Base-by-base conservation (phyloP, 2,797 vertebrate species). In the Sardinella longiceps region DNA sequence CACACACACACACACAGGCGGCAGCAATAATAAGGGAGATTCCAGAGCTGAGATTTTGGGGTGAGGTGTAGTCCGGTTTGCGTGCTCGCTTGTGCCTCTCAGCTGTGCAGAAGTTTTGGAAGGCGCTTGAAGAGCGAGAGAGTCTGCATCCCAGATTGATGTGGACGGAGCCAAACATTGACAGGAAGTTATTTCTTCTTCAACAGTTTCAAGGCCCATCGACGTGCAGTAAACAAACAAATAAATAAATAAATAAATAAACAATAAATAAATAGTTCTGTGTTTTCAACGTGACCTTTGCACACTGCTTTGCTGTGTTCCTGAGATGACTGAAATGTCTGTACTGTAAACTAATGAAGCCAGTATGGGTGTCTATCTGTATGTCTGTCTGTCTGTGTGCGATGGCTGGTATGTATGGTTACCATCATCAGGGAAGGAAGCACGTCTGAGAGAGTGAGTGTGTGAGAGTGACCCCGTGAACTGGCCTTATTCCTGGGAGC, bases 1-100 rank as follows among this genome's bases (percentile, higher is more conserved):
- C 63, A 70, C 11, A 74, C 70, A 33, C 66, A 74, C 33, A 37
- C 30, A 43, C 70, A 77, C 70, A 77, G 37, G 43, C 5, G 28
- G 5, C 63, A 90, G 92, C 92, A 93, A 93, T 91, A 93, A 85
- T n/a, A 80, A 28, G 63, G 91, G 81, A 74, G 91, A 92, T 91
- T 90, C 91, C 90, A 83, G 88, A 18, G 33, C 70, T 77, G 70
- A 39, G 70, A 77, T 39, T 39, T 43, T 77, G 18, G 70, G 70
- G 33, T 18, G 37, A 77, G 70, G 70, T 77, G 70, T 77, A 43
- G 70, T 77, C 70, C 70, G 33, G 70, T 43, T 43, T n/a, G 37
- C 18, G 70, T 77, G 70, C 37, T 77, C 37, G 2, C 37, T 23
- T 23, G 37, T 77, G 15, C 23, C 37, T 5, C 70, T 77, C 70